Evolutionary conservation across 2,797 vertebrate species (phyloP), one percentile per base, ranked within the genome.

Genomic region (Sebastes iracundus): DNA sequence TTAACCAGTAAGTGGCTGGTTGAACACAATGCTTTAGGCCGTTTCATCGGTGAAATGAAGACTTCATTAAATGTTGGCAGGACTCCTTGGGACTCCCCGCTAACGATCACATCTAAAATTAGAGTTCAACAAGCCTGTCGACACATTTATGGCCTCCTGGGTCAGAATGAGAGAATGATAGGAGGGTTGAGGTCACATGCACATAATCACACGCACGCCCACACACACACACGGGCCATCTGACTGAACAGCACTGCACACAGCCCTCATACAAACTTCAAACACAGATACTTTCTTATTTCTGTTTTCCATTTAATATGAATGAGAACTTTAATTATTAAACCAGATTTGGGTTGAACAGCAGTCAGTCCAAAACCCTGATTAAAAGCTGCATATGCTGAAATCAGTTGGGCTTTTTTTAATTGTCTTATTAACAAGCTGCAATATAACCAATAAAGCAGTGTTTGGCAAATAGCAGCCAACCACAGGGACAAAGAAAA

Each of bases 101-200:
- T 87, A 87, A 86, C 7, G 46, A 83, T 85, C 65, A 61, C 14
- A 22, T 72, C 82, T 90, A 91, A 93, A 88, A 85, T 88, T 87
- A 90, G 84, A 82, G 78, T 75, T 87, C 82, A 89, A 88, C 86
- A 90, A 91, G 82, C 66, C 80, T 84, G 89, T 92, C 56, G 56
- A 91, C 89, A 90, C 78, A 79, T 72, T 88, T 86, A 84, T 70
- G 70, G 59, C 73, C 81, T 83, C 80, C 73, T 35, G 72, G 68
- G 80, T 59, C 11, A 8, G 49, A 23, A 11, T 53, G 52, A 76
- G 38, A 35, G 82, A 83, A 78, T 58, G 83, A 81, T 38, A 74
- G 73, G 68, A 77, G 65, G 68, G 53, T 72, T 63, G 76, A 86
- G 62, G 76, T 88, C 77, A 80, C 33, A 63, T 14, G 30, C 77